phyloP scores from a whole-genome alignment of 1,140 invertebrate genomes.

The Drosophila repletoides region DNA sequence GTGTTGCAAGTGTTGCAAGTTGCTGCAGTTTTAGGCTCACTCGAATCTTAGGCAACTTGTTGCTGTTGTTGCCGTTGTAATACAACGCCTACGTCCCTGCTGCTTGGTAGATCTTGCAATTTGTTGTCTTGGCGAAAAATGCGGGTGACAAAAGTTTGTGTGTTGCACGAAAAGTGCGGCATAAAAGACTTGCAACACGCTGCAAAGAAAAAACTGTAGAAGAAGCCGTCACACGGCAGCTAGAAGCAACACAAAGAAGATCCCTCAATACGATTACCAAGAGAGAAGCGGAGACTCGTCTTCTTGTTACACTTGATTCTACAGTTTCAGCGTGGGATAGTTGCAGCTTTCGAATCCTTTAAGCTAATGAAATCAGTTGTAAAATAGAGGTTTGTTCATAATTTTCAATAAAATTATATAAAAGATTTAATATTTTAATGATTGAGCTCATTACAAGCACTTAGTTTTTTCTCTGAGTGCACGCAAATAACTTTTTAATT shows the following conservation, averaged over 20 bases:
- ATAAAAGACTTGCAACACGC: slow-evolving; percentile 15
- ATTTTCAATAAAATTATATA: too few species aligned
- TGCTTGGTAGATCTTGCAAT: slow-evolving; percentile 19
- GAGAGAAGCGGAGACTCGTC: too few species aligned
- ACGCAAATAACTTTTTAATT: slow-evolving; percentile 69
- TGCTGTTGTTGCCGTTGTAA: slow-evolving; percentile 5
- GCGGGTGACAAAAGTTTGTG: slow-evolving; percentile 41
- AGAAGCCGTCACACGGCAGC: slow-evolving; percentile 16
- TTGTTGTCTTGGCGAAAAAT: slow-evolving; percentile 31
- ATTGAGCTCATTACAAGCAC: too few species aligned
- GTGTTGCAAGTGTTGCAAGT: slow-evolving; percentile 2
- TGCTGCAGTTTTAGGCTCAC: background rate
- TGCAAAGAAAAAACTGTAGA: too few species aligned
- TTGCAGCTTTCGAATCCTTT: too few species aligned
- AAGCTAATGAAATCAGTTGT: too few species aligned
- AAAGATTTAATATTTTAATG: too few species aligned
- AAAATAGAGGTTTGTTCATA: too few species aligned
- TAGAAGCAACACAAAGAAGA: slow-evolving; percentile 6
- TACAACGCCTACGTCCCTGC: slow-evolving; percentile 34
- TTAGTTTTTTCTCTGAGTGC: too few species aligned
- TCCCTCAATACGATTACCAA: slow-evolving; percentile 31
- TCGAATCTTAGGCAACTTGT: background rate
- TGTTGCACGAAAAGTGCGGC: background rate
- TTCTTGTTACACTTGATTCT: too few species aligned
- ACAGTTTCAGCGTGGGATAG: slow-evolving; percentile 28